Percentiles rank a stretch among this genome's conserved stretches.
These are phyloP conservation scores for Poeciliopsis presidionis DNA, from an alignment of 2,797 vertebrate species.

Conservation along the genomic window DNA sequence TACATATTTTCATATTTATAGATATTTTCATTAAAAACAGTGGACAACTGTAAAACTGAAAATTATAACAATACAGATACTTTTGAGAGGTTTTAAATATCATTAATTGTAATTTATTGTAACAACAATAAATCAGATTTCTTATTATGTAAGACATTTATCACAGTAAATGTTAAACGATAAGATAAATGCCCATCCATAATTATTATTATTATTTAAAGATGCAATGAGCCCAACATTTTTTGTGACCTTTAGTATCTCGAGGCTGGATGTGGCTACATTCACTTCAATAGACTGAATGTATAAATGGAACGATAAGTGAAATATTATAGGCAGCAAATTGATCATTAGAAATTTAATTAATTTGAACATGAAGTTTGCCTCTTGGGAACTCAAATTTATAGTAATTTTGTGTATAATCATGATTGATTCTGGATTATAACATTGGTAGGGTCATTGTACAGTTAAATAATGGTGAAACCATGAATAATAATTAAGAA, in stretches of 20 bases:
- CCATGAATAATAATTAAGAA: not conserved
- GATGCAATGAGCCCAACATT: not conserved
- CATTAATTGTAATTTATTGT: no score
- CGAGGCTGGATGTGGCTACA: not conserved
- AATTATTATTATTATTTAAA: not conserved
- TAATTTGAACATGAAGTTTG: not conserved
- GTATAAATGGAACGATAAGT: accelerated
- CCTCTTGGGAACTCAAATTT: not conserved
- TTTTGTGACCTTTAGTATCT: not conserved
- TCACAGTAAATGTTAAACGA: no score
- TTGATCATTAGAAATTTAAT: not conserved
- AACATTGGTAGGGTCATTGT: not conserved
- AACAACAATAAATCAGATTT: no score
- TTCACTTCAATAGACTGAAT: not conserved
- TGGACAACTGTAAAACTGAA: no score
- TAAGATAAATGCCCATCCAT: no score
- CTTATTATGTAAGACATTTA: no score
- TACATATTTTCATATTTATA: no score
- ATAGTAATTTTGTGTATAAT: not conserved
- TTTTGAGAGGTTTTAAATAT: no score
- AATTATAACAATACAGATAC: no score
- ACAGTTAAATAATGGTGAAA: not conserved
- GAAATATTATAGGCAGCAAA: not conserved
- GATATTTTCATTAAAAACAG: no score
- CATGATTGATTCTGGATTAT: not conserved